Conservation (phyloP, 2,797 vertebrate species). For the Gobionotothen gibberifrons region DNA sequence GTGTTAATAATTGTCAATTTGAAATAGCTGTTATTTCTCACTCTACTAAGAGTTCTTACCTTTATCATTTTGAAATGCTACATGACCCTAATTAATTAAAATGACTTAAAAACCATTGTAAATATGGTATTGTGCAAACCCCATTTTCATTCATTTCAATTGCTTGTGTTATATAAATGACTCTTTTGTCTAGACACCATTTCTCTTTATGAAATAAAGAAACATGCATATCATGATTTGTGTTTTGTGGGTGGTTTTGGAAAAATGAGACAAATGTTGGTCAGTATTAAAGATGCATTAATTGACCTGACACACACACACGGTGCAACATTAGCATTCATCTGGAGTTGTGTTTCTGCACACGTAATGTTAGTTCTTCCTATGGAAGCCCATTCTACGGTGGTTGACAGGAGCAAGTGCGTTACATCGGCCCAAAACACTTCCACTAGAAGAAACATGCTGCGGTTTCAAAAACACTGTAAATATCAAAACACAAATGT, state of each 20-base stretch:
- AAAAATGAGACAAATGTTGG: neutral
- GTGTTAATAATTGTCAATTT: slow-evolving; percentile 99
- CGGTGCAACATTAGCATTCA: too few species aligned
- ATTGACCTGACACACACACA: neutral
- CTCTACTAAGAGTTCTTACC: slow-evolving; percentile 98
- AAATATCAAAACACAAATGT: too few species aligned
- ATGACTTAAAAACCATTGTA: slow-evolving; percentile 96
- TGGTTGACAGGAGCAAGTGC: too few species aligned
- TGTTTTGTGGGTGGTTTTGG: slow-evolving; percentile 23
- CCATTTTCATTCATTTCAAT: slow-evolving; percentile 96
- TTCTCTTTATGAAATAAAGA: slow-evolving; percentile 99
- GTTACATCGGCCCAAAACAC: too few species aligned
- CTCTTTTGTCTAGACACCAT: slow-evolving; percentile 99
- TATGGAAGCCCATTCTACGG: too few species aligned
- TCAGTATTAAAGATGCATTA: neutral
- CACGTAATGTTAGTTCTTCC: too few species aligned
- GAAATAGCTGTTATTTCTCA: slow-evolving; percentile 98
- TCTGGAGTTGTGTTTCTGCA: too few species aligned
- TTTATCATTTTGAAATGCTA: slow-evolving; percentile 90
- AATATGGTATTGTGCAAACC: slow-evolving; percentile 97
- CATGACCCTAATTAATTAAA: slow-evolving; percentile 94
- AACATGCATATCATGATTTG: slow-evolving; percentile 89
- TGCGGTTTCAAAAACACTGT: too few species aligned
- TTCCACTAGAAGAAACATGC: too few species aligned
- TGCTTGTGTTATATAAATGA: slow-evolving; percentile 97